Percentiles rank a stretch among this genome's conserved stretches.
phyloP scores from a whole-genome alignment of 2,888 invertebrate genomes.

The Deilephila elpenor region DNA sequence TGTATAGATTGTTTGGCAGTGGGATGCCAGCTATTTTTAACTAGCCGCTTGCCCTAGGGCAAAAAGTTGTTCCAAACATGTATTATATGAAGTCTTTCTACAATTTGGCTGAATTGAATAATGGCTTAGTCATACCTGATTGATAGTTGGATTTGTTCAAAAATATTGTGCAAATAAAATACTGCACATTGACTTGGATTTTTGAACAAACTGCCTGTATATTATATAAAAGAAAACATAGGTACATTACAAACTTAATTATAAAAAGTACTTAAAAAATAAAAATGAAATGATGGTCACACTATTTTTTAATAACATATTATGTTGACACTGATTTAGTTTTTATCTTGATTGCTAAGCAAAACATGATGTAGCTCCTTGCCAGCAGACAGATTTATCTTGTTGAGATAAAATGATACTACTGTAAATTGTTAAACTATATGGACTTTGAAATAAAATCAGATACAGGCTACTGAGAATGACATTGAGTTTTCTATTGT shows the following conservation, averaged over 20 bases:
- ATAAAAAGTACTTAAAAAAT: neutral
- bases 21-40: slow-evolving; percentile 21
- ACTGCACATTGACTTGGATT: too few relatives aligned
- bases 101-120: neutral
- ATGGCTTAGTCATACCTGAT: neutral
- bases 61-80: slow-evolving; percentile 23
- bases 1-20: slow-evolving; percentile 14
- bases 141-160: too few relatives aligned
- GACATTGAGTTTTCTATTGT: neutral
- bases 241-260: neutral
- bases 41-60: neutral
- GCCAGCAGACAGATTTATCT: slow-evolving; percentile 14
- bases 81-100: neutral
- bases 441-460: neutral
- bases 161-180: too few relatives aligned
- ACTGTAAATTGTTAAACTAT: neutral
- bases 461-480: neutral
- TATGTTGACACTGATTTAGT: slow-evolving; percentile 10
- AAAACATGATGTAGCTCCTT: slow-evolving; percentile 17
- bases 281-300: slow-evolving; percentile 5
- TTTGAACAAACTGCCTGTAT: too few relatives aligned
- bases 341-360: slow-evolving; percentile 21
- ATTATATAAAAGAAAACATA: neutral
- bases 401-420: slow-evolving; percentile 18
- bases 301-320: neutral